These are phyloP conservation scores for Eubucco bourcierii DNA, from an alignment of 2,113 vertebrate species.

Conservation along the genomic window DNA sequence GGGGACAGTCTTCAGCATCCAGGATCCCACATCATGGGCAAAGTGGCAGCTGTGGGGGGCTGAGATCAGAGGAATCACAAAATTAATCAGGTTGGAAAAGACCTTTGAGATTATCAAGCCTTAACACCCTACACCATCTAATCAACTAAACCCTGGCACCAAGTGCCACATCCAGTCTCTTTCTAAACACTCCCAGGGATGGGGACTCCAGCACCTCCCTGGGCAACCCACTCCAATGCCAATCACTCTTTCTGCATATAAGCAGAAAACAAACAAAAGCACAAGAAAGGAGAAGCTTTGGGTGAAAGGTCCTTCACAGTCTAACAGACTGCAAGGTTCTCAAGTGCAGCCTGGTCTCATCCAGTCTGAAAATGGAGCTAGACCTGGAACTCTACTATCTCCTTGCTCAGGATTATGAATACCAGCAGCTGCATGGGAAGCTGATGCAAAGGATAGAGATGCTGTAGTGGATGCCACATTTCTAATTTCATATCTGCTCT, in stretches of 20 bases:
- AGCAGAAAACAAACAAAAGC: neutral
- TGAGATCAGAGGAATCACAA: neutral
- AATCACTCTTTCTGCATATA: neutral
- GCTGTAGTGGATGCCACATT: neutral
- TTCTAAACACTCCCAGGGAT: no score
- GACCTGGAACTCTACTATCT: neutral
- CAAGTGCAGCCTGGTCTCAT: neutral
- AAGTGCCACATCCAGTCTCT: no score
- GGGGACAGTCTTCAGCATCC: neutral
- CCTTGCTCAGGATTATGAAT: neutral
- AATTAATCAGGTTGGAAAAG: no score
- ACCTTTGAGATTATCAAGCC: no score
- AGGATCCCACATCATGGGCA: neutral
- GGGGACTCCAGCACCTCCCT: no score
- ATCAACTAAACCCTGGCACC: no score
- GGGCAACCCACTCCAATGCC: no score
- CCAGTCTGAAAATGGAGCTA: neutral
- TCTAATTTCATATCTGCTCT: neutral
- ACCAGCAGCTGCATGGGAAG: accelerated
- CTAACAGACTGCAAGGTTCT: neutral
- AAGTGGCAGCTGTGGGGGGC: neutral
- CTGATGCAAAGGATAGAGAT: neutral
- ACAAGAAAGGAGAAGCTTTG: neutral
- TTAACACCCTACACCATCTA: no score
- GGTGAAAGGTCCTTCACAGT: neutral